A percentile compares a stretch with the other conserved stretches of the same genome.
These are phyloP conservation scores for Melanotaenia duboulayi DNA, from an alignment of 2,113 vertebrate species.

Conservation along the genomic window DNA sequence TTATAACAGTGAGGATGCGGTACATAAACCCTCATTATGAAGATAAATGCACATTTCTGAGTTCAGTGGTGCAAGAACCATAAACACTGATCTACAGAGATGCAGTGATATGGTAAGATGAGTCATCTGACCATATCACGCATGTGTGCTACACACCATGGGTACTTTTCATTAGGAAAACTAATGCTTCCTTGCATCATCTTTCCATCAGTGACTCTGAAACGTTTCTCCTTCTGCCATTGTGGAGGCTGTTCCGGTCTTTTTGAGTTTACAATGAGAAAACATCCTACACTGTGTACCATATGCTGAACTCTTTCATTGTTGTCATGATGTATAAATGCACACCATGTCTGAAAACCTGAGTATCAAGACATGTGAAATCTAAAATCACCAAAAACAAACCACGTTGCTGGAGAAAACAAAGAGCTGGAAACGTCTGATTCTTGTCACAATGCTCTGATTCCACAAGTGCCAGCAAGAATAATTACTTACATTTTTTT, in stretches of 20 bases:
- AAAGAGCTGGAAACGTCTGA: not conserved
- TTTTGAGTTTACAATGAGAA: not conserved
- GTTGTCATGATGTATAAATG: not conserved
- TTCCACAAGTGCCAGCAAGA: too few species aligned
- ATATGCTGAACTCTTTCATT: not conserved
- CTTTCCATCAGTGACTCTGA: not conserved
- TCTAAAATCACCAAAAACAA: not conserved
- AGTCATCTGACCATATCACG: not conserved
- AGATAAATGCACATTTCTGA: not conserved
- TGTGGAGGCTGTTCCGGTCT: not conserved
- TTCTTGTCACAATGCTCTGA: not conserved
- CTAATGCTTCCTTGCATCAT: not conserved
- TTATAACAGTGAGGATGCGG: not conserved
- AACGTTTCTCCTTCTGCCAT: not conserved
- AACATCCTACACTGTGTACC: not conserved
- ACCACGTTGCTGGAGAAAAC: not conserved
- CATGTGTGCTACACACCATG: not conserved
- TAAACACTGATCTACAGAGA: not conserved
- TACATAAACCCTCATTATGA: not conserved
- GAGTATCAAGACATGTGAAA: not conserved
- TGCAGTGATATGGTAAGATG: not conserved
- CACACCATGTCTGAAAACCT: too few species aligned
- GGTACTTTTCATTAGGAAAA: not conserved
- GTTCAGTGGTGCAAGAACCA: not conserved
- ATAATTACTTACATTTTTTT: too few species aligned